Percentiles rank a stretch among this genome's conserved stretches.
phyloP scores from a whole-genome alignment of 2,113 vertebrate species.

The Peucedramus taeniatus region DNA sequence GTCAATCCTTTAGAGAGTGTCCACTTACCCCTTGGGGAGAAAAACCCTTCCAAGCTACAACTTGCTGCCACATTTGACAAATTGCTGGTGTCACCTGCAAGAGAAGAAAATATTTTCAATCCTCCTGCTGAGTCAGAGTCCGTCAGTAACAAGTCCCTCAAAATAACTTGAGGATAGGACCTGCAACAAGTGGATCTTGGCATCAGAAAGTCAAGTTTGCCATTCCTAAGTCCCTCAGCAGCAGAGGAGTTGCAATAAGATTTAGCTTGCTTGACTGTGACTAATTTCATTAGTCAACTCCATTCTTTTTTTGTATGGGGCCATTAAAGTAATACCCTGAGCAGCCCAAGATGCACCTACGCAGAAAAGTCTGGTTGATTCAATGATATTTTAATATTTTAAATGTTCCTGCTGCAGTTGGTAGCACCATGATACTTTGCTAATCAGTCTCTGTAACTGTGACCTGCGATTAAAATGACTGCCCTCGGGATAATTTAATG shows the following conservation, averaged over 20 bases:
- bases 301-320: neutral
- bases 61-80: neutral
- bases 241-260: neutral
- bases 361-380: neutral
- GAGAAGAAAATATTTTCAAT: neutral
- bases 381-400: neutral
- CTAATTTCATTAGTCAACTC: constrained; percentile 1
- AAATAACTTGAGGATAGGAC: neutral
- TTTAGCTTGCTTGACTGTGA: neutral
- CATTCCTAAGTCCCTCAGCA: neutral
- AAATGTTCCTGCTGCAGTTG: neutral
- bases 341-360: neutral
- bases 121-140: neutral
- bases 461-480: neutral
- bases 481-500: neutral
- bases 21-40: constrained; percentile 28
- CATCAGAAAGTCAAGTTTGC: neutral
- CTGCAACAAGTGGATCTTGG: neutral
- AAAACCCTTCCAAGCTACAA: neutral
- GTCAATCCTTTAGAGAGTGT: constrained; percentile 47
- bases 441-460: neutral
- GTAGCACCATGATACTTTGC: neutral
- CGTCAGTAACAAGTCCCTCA: neutral
- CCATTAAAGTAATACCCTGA: constrained; percentile 13
- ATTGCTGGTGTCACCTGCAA: neutral